Evolutionary conservation across 2,888 invertebrate species (phyloP), one percentile per base, ranked within the genome.

Genomic region (Baccha elongata): DNA sequence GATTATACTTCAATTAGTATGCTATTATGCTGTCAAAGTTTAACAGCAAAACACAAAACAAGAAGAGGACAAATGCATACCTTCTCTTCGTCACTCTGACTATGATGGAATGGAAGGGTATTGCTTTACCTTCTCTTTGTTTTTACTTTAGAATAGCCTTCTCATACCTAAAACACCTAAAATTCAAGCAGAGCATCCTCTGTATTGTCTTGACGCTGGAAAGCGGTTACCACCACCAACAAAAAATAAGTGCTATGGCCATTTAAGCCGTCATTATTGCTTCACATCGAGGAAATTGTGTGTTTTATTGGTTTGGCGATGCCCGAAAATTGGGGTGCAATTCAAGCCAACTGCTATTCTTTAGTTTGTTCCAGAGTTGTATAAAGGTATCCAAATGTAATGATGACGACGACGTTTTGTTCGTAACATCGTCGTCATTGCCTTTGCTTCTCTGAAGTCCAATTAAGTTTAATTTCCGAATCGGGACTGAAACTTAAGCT

Each of bases 21-120:
- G 58, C 72, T 65, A 72, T 78, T 78, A 78, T 78, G 65, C 55
- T 78, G 74, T 80, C 74, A 80, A 80, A 80, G 80, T 74, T 74
- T 80, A 64, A 37, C 46, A 55, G 60, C 23, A 50, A 19, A n/a
- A 74, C 58, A 55, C 60, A 44, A 52, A 58, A 62, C 48, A 53
- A 48, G 23, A 19, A 69, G 13, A 64, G 68, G 74, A 74, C 69
- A 69, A 72, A 65, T 19, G 8, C 21, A 46, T 58, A 53, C 21
- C 29, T 13, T 42, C 26, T 23, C 3, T 23, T 5, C 23, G 6
- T 8, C 48, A 8, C 13, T 60, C 2, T 11, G 15, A 7, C 19
- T 11, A 60, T 19, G 8, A 21, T 40, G 19, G 19, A 50, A 21
- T 40, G 19, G 19, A 50, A 29, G 50, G 15, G 29, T n/a, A n/a